phyloP scores from a whole-genome alignment of 2,888 invertebrate species.

The Tenthredo livida region DNA sequence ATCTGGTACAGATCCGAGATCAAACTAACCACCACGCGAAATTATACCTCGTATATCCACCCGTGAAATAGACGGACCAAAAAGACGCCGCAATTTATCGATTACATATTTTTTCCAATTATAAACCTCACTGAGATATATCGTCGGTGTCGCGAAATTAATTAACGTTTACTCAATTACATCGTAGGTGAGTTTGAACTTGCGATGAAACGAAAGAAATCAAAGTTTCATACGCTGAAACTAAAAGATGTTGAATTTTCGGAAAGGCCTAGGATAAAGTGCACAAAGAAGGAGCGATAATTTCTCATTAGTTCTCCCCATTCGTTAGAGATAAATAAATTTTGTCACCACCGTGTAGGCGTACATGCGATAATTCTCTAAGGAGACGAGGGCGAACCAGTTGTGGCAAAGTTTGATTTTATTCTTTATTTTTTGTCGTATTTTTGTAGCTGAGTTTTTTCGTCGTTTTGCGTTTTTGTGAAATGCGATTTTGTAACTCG shows the following conservation, averaged over 20 bases:
- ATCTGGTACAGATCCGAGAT: not conserved
- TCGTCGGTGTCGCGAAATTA: constrained; percentile 18
- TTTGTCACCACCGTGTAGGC: not conserved
- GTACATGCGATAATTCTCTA: not conserved
- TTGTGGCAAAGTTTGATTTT: not conserved
- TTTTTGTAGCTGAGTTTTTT: not conserved
- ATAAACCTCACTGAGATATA: constrained; percentile 1
- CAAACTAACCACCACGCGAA: not conserved
- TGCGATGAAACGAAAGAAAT: too few relatives aligned
- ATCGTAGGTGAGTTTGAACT: too few relatives aligned
- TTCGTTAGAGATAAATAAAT: not conserved
- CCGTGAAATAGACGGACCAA: not conserved
- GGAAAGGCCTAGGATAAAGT: too few relatives aligned
- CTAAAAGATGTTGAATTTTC: too few relatives aligned
- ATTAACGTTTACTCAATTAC: constrained; percentile 36
- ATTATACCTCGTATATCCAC: not conserved
- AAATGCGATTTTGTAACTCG: not conserved
- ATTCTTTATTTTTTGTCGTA: not conserved
- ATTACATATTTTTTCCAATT: constrained; percentile 17
- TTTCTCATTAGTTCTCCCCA: too few relatives aligned
- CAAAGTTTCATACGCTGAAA: too few relatives aligned
- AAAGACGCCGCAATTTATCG: not conserved
- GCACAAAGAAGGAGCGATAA: too few relatives aligned
- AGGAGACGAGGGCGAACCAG: not conserved
- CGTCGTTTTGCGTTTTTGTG: not conserved